Percentiles rank a stretch among this genome's conserved stretches.
Conservation (phyloP, 2,113 vertebrate genomes). For the Ciconia stormi region DNA sequence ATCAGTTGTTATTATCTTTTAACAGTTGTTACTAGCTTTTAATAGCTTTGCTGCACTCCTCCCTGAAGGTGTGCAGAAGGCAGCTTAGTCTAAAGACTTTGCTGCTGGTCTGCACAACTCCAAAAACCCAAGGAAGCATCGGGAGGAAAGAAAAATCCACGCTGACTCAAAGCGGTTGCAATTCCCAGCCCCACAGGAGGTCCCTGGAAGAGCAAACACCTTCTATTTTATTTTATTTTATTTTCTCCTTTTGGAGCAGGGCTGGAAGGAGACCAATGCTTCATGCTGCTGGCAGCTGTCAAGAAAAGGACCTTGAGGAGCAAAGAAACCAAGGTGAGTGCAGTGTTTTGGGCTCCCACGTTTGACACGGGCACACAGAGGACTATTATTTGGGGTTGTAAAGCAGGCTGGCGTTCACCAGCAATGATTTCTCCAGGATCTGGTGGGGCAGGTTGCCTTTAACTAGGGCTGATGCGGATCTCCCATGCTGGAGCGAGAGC, state of each 20-base stretch:
- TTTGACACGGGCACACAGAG: rapidly evolving
- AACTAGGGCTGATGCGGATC: rapidly evolving
- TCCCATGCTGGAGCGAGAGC: rapidly evolving
- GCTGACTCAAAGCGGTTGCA: not conserved
- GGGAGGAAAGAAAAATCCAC: not conserved
- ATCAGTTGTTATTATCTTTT: too few species aligned
- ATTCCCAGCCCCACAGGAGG: not conserved
- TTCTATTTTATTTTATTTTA: not conserved
- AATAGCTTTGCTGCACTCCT: not conserved
- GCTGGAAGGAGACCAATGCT: not conserved
- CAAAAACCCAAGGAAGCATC: not conserved
- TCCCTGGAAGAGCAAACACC: not conserved
- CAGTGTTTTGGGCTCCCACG: rapidly evolving
- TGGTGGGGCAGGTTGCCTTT: not conserved
- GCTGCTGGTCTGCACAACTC: not conserved
- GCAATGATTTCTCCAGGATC: not conserved
- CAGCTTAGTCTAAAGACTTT: not conserved
- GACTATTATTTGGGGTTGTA: not conserved
- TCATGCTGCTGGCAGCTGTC: not conserved
- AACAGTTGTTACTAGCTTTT: too few species aligned
- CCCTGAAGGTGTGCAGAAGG: not conserved
- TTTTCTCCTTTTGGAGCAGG: not conserved
- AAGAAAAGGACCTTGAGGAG: not conserved
- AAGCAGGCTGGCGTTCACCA: not conserved
- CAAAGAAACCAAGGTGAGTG: not conserved